Evolutionary conservation across 2,797 vertebrate species (phyloP).

Genomic region (Todus mexicanus): DNA sequence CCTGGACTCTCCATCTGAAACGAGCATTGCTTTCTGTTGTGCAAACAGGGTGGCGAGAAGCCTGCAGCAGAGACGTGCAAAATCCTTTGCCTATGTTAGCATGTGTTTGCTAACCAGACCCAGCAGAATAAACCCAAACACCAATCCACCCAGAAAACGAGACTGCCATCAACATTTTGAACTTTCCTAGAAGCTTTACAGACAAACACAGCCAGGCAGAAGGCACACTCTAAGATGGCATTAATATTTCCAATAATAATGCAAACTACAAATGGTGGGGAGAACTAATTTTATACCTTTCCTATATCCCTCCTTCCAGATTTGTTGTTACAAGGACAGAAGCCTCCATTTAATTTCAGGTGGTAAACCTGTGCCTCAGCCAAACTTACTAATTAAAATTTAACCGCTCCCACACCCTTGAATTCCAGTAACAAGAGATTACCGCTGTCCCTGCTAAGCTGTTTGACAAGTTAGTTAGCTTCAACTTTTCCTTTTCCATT

Average conservation of each 20-base stretch:
- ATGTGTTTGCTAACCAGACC: neutral
- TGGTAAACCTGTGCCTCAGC: neutral
- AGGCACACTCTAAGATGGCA: neutral
- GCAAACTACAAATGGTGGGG: neutral
- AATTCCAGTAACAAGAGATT: neutral
- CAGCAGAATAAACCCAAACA: neutral
- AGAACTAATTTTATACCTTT: neutral
- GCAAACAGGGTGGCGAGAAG: neutral
- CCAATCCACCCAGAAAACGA: neutral
- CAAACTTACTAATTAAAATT: neutral
- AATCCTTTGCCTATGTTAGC: neutral
- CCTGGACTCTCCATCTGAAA: neutral
- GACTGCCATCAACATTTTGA: neutral
- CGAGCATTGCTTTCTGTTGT: neutral
- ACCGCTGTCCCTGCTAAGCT: neutral
- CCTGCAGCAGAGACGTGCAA: neutral
- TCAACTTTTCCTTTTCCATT: neutral
- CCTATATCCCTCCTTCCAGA: neutral
- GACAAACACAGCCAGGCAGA: neutral
- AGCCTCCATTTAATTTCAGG: neutral
- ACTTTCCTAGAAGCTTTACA: neutral
- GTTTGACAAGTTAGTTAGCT: neutral
- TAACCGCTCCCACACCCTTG: neutral
- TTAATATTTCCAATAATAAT: neutral
- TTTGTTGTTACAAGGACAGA: rapidly evolving